These are phyloP conservation scores for Andricus quercusramuli DNA, from an alignment of 2,888 invertebrate species.

Conservation along the genomic window DNA sequence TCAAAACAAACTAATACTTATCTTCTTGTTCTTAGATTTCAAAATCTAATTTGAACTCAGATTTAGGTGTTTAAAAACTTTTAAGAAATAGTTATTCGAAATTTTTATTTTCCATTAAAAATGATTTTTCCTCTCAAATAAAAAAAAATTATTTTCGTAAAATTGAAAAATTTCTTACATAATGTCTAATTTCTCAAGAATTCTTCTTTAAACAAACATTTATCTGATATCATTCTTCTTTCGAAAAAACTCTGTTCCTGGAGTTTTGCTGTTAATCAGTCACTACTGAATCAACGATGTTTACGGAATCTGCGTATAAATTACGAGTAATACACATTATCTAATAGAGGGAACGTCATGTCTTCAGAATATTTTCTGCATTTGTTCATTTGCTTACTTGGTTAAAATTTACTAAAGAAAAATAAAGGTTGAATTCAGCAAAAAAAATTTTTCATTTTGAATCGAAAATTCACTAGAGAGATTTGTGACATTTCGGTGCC, in stretches of 20 bases:
- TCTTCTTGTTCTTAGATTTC: too few species aligned
- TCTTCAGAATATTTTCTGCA: background rate
- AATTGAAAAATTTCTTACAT: too few species aligned
- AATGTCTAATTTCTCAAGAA: background rate
- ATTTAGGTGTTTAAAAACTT: too few species aligned
- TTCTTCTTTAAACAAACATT: background rate
- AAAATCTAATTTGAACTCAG: too few species aligned
- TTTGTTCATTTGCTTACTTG: background rate
- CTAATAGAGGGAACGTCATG: background rate
- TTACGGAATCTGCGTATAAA: constrained; percentile 6
- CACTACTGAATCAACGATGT: background rate
- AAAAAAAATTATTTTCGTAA: too few species aligned
- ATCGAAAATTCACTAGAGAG: background rate
- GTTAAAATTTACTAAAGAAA: too few species aligned
- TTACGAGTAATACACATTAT: background rate
- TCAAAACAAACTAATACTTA: too few species aligned
- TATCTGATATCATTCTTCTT: background rate
- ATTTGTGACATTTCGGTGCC: too few species aligned
- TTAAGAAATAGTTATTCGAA: too few species aligned
- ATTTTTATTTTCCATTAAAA: too few species aligned
- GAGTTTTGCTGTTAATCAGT: background rate
- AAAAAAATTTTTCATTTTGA: background rate
- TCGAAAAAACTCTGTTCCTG: background rate
- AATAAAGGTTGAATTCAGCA: background rate
- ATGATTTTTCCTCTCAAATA: too few species aligned